These are phyloP conservation scores for Branchipolynoe longqiensis DNA, from an alignment of 2,888 invertebrate species.

Conservation along the genomic window DNA sequence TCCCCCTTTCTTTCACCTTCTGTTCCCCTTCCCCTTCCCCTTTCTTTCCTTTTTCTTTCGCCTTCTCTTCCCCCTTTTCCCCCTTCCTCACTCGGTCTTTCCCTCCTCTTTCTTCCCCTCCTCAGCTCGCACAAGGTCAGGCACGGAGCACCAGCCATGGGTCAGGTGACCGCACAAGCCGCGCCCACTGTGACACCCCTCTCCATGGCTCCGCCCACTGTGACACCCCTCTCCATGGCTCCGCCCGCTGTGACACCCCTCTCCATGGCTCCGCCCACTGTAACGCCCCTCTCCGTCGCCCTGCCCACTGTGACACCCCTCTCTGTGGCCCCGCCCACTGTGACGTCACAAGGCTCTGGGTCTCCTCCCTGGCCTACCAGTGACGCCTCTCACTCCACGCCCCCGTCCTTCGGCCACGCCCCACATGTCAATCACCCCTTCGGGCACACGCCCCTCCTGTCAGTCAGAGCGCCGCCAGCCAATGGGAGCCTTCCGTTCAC, in stretches of 20 bases:
- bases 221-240: background rate
- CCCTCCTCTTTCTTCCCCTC: background rate
- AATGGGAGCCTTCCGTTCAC: background rate
- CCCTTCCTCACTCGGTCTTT: background rate
- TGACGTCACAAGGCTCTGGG: background rate
- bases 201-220: background rate
- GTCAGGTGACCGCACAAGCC: background rate
- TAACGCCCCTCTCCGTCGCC: background rate
- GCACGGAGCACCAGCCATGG: background rate
- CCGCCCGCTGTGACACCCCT: background rate
- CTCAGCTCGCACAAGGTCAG: background rate
- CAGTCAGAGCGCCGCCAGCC: background rate
- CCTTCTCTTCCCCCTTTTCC: background rate
- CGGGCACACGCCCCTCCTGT: background rate
- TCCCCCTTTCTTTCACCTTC: too few relatives aligned
- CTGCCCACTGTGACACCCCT: background rate
- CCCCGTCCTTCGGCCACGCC: conserved; percentile 1
- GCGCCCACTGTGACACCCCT: background rate
- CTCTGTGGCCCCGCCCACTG: conserved; percentile 14
- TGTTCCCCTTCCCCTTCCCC: too few relatives aligned
- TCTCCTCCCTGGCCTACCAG: conserved; percentile 7
- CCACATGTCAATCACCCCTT: background rate
- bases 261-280: background rate
- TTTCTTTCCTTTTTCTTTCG: too few relatives aligned
- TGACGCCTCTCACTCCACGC: conserved; percentile 4